A percentile compares a stretch with the other conserved stretches of the same genome.
phyloP scores from a whole-genome alignment of 2,888 invertebrate genomes.

The Itoplectis maculator region DNA sequence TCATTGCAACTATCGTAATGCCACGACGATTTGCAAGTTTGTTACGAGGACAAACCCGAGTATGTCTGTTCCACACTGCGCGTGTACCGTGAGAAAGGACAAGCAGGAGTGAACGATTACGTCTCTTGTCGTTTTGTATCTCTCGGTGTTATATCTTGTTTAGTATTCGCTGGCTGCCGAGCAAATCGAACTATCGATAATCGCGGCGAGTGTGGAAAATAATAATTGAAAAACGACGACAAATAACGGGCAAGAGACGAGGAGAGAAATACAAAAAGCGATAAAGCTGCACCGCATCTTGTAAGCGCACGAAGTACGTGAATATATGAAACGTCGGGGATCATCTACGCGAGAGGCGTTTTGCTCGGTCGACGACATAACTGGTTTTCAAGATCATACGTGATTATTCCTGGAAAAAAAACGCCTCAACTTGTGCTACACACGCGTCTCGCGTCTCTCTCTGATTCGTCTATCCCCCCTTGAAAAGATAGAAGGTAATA shows the following conservation, averaged over 20 bases:
- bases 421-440: constrained; percentile 2
- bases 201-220: constrained; percentile 35
- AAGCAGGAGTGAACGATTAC: constrained; percentile 24
- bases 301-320: constrained; percentile 13
- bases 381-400: constrained; percentile 66
- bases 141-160: background rate
- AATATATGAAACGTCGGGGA: constrained; percentile 24
- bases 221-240: constrained; percentile 40
- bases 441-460: constrained; percentile 26
- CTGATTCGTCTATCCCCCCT: constrained; percentile 37
- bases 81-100: constrained; percentile 47
- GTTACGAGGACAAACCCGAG: constrained; percentile 40
- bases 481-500: background rate
- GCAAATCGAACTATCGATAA: constrained; percentile 54
- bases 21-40: constrained; percentile 17
- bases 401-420: constrained; percentile 51
- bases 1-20: constrained; percentile 10
- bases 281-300: background rate
- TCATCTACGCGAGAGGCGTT: constrained; percentile 40
- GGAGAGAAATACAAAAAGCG: background rate
- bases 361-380: constrained; percentile 61
- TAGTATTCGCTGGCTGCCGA: constrained; percentile 24
- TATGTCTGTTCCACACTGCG: constrained; percentile 24
- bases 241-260: background rate
- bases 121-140: constrained; percentile 14